These are phyloP conservation scores for Pocillopora verrucosa DNA, from an alignment of 64 coral and sea anemone species.

Conservation along the genomic window DNA sequence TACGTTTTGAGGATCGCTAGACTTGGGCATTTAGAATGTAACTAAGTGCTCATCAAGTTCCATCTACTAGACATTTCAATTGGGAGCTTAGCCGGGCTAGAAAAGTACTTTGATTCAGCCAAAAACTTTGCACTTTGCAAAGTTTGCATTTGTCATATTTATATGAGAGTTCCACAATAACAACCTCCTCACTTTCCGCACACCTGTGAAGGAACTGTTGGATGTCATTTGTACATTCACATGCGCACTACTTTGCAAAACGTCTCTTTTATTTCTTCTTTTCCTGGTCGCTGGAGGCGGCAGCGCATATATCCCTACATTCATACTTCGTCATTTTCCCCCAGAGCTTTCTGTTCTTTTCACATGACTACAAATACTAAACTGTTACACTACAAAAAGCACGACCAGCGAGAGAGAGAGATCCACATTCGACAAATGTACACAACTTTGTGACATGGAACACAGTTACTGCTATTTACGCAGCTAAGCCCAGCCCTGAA, in stretches of 20 bases:
- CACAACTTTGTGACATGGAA: constrained; percentile 4
- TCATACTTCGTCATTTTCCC: constrained; percentile 1
- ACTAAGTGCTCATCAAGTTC: too few species aligned
- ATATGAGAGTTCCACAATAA: too few species aligned
- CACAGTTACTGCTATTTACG: not conserved
- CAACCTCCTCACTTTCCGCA: too few species aligned
- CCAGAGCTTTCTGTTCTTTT: not conserved
- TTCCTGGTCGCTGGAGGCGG: not conserved
- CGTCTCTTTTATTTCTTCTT: constrained; percentile 29
- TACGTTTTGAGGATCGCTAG: too few species aligned
- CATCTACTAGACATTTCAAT: too few species aligned
- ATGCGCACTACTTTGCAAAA: not conserved
- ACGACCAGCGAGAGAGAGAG: constrained; percentile 10
- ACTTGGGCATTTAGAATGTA: too few species aligned
- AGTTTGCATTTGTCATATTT: too few species aligned
- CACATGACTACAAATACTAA: constrained; percentile 3
- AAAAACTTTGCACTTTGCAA: too few species aligned
- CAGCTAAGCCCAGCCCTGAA: not conserved
- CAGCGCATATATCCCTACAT: constrained; percentile 1
- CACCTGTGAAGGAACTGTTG: too few species aligned
- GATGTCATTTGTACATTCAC: not conserved
- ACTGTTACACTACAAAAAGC: constrained; percentile 17
- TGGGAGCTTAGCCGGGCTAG: too few species aligned
- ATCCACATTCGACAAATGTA: constrained; percentile 1
- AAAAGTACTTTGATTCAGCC: too few species aligned